A percentile compares a stretch with the other conserved stretches of the same genome.
Conservation (phyloP, 2,797 vertebrate species). For the Chaetodon trifasciatus region DNA sequence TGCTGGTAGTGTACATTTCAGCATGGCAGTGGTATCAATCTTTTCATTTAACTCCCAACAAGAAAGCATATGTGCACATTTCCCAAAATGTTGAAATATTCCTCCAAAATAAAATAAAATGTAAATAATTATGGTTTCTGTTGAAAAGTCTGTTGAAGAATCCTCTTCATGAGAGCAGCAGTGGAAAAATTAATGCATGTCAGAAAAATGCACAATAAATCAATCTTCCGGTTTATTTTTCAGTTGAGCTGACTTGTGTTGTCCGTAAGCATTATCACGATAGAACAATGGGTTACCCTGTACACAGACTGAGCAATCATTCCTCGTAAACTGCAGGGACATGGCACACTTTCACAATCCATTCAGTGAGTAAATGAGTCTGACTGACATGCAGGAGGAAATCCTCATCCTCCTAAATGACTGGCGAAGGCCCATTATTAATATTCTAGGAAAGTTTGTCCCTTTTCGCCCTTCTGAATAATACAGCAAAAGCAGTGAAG, state of each 20-base stretch:
- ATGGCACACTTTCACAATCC: constrained; percentile 58
- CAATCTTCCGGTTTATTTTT: constrained; percentile 3
- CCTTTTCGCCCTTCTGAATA: constrained; percentile 83
- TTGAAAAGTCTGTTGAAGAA: background rate
- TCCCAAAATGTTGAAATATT: background rate
- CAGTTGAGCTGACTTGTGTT: background rate
- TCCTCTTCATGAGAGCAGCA: background rate
- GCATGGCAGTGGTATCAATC: background rate
- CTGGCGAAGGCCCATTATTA: constrained; percentile 61
- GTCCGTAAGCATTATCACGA: constrained; percentile 11
- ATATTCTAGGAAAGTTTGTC: constrained; percentile 82
- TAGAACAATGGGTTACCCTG: constrained; percentile 21
- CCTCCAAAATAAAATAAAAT: background rate
- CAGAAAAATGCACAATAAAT: constrained; percentile 13
- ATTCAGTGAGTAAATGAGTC: constrained; percentile 51
- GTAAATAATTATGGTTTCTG: background rate
- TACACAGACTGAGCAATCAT: constrained; percentile 34
- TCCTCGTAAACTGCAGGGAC: constrained; percentile 56
- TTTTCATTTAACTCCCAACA: background rate
- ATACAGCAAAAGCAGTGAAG: constrained; percentile 80
- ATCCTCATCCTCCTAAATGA: constrained; percentile 48
- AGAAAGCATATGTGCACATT: background rate
- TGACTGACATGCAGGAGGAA: constrained; percentile 34
- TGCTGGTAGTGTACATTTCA: background rate
- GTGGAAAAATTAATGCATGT: background rate